Conservation (phyloP, 2,113 vertebrate species). For the Gasterosteus nipponicus region DNA sequence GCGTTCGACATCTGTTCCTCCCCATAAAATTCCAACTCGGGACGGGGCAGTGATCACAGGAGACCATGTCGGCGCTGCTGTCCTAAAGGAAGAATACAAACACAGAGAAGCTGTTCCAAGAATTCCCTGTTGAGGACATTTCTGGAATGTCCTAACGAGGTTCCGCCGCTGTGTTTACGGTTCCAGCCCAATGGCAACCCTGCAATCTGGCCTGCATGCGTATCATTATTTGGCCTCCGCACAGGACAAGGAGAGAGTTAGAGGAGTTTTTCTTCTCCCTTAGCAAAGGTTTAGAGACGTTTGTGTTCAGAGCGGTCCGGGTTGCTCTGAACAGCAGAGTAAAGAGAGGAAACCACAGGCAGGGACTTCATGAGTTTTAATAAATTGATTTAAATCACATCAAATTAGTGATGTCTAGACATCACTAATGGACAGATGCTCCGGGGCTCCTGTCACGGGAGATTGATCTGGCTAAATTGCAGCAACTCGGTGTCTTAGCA, state of each 20-base stretch:
- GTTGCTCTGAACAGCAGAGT: constrained; percentile 23
- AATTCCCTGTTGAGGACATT: constrained; percentile 77
- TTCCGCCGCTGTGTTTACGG: constrained; percentile 74
- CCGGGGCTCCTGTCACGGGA: constrained; percentile 24
- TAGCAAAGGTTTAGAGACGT: constrained; percentile 50
- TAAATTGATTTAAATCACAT: constrained; percentile 36
- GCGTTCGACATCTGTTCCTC: constrained; percentile 61
- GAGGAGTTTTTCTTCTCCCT: constrained; percentile 44
- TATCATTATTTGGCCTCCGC: constrained; percentile 77
- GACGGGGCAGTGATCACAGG: constrained; percentile 66
- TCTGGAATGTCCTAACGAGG: constrained; percentile 80
- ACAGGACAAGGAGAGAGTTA: constrained; percentile 52
- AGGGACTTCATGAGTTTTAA: constrained; percentile 28
- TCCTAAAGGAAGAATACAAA: constrained; percentile 76
- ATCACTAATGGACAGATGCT: constrained; percentile 10
- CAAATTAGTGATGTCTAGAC: constrained; percentile 44
- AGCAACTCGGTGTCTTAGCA: not conserved
- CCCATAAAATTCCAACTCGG: constrained; percentile 48
- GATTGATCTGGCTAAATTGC: constrained; percentile 25
- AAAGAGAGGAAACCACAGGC: constrained; percentile 38
- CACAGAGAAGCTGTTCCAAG: constrained; percentile 71
- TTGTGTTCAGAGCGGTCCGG: constrained; percentile 44
- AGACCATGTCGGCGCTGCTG: constrained; percentile 54
- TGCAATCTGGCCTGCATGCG: constrained; percentile 74
- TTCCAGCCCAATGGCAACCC: constrained; percentile 75